Conservation (phyloP, 2,888 invertebrate genomes). For the Caenorhabditis sp. region DNA sequence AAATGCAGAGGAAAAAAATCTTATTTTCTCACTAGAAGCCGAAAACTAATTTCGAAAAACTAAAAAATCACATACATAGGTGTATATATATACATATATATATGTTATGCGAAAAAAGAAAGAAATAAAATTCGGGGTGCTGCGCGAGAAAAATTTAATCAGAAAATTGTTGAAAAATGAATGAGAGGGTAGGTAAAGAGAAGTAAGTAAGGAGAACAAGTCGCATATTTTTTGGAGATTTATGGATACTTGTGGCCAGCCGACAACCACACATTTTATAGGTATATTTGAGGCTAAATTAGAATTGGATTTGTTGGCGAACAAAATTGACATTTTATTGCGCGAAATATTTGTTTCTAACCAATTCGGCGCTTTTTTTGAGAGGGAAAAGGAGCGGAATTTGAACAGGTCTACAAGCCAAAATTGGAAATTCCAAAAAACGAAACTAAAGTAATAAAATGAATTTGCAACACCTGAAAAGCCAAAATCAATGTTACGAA, state of each 20-base stretch:
- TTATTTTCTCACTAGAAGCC: not conserved
- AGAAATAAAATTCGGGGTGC: not conserved
- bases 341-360: no score
- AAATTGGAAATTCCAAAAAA: no score
- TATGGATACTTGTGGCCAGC: not conserved
- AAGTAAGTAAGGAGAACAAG: not conserved
- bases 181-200: not conserved
- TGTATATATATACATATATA: no score
- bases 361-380: no score
- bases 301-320: not conserved
- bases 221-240: not conserved
- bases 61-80: not conserved
- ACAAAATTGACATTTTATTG: not conserved
- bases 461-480: no score
- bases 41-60: not conserved
- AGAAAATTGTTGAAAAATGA: not conserved
- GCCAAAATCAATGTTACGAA: no score
- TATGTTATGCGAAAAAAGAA: not conserved
- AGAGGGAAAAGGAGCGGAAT: not conserved
- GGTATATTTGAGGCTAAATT: not conserved
- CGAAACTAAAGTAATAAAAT: no score
- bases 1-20: no score
- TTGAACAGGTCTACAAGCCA: no score
- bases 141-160: not conserved
- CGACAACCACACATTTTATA: not conserved